Conservation (phyloP, 2,113 vertebrate species). For the Leucopternis melanops region DNA sequence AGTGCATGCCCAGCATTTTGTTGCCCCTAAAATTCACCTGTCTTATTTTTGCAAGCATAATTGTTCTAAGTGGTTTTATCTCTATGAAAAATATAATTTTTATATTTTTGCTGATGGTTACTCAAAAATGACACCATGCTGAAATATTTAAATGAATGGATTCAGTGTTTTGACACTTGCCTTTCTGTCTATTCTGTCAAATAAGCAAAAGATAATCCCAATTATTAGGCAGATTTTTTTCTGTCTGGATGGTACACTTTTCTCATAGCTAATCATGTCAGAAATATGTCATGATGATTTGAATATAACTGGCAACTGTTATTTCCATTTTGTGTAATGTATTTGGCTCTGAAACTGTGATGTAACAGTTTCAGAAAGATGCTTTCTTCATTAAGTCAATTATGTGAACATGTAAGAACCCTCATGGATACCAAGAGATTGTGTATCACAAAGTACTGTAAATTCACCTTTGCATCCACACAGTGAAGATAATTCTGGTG, state of each 20-base stretch:
- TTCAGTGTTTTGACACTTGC: background rate
- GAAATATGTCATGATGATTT: background rate
- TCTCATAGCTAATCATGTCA: background rate
- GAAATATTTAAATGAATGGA: background rate
- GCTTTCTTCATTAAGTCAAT: background rate
- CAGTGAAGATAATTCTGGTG: background rate
- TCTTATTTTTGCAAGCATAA: background rate
- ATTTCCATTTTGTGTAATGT: conserved; percentile 2
- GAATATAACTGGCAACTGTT: background rate
- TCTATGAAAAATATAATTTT: background rate
- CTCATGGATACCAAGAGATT: background rate
- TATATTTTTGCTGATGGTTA: background rate
- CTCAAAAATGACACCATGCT: background rate
- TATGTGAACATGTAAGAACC: background rate
- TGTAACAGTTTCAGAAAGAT: background rate
- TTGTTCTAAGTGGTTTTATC: background rate
- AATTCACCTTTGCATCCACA: background rate
- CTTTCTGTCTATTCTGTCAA: background rate
- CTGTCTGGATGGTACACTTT: background rate
- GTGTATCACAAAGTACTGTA: background rate
- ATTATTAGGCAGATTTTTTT: background rate
- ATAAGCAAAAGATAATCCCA: background rate
- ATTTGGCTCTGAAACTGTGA: background rate
- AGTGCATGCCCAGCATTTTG: background rate
- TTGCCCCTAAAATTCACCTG: background rate